These are phyloP conservation scores for Andricus curvator DNA, from an alignment of 2,888 invertebrate genomes.

Conservation along the genomic window DNA sequence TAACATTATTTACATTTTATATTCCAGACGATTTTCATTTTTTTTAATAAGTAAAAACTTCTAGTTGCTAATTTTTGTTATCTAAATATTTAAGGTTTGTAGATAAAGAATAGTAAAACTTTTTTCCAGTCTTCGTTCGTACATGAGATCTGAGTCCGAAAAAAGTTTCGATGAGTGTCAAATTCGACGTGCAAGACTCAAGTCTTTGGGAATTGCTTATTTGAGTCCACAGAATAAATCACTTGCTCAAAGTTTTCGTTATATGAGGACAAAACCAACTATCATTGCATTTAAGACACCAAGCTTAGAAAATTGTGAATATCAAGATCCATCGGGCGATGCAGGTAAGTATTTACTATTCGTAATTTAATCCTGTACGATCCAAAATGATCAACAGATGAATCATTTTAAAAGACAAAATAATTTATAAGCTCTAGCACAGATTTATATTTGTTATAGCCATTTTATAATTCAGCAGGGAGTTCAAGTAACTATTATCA, in stretches of 20 bases:
- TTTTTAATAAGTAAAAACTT: too few relatives aligned
- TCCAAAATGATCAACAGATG: constrained; percentile 26
- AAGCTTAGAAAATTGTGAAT: constrained; percentile 85
- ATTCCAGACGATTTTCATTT: too few relatives aligned
- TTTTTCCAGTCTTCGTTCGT: constrained; percentile 83
- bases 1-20: too few relatives aligned
- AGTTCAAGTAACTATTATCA: too few relatives aligned
- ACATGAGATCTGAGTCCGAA: constrained; percentile 89
- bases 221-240: constrained; percentile 89
- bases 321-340: constrained; percentile 78
- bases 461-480: too few relatives aligned
- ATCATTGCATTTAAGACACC: constrained; percentile 94
- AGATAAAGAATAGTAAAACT: background rate
- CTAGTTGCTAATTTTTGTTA: too few relatives aligned
- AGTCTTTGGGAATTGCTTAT: constrained; percentile 85
- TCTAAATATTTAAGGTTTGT: too few relatives aligned
- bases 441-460: too few relatives aligned
- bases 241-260: constrained; percentile 92
- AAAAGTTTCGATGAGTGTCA: constrained; percentile 86
- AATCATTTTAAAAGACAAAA: background rate
- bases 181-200: constrained; percentile 82
- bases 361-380: background rate
- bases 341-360: constrained; percentile 78
- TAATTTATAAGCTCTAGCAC: background rate
- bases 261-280: constrained; percentile 93